phyloP scores from a whole-genome alignment of 2,888 invertebrate genomes.

The Pteria penguin region DNA sequence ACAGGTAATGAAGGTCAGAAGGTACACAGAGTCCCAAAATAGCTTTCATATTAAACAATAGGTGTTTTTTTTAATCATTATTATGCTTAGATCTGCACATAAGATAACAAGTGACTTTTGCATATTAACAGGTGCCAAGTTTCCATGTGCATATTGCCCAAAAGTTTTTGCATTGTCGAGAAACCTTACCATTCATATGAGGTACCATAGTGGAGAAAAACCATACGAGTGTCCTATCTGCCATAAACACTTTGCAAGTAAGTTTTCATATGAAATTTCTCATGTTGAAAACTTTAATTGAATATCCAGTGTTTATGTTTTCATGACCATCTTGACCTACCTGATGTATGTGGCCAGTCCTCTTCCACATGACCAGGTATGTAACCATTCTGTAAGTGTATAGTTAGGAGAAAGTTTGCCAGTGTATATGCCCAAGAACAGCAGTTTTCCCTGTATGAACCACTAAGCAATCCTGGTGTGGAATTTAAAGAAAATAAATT shows the following conservation, averaged over 20 bases:
- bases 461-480: too few species aligned
- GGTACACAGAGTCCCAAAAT: too few species aligned
- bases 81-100: neutral
- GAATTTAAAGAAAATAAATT: too few species aligned
- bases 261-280: too few species aligned
- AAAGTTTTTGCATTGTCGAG: slow-evolving; percentile 71
- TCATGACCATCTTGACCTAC: neutral
- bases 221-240: slow-evolving; percentile 81
- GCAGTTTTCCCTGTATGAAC: too few species aligned
- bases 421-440: too few species aligned
- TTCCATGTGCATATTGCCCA: slow-evolving; percentile 80
- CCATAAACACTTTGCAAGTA: slow-evolving; percentile 73
- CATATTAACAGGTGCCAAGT: slow-evolving; percentile 48
- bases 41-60: too few species aligned
- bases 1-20: neutral
- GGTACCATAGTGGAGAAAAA: slow-evolving; percentile 80
- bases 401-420: too few species aligned
- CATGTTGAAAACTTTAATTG: neutral
- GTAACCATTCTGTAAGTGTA: too few species aligned
- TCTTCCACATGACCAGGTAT: too few species aligned
- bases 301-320: neutral
- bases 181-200: slow-evolving; percentile 79
- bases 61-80: too few species aligned
- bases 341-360: neutral
- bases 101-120: neutral